Evolutionary conservation across 2,797 vertebrate species (phyloP), one percentile per base, ranked within the genome.

Genomic region (Cuniculus paca): DNA sequence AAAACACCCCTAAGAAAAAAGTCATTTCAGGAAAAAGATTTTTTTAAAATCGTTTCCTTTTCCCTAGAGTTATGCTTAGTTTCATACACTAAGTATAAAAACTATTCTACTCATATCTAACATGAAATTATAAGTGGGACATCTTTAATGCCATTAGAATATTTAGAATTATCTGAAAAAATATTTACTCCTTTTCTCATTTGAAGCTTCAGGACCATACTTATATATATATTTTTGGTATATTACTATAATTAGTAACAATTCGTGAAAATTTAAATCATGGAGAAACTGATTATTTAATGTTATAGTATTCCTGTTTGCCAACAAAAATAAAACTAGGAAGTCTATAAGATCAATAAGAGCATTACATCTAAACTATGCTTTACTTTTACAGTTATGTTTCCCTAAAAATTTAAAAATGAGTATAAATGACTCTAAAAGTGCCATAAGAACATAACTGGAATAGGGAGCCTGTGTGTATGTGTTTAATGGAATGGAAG

Each of bases 291-390:
- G 42, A 94, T 85, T 56, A 95, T 87, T 90, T 90, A 95, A 54
- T 77, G 26, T 65, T 80, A 65, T 70, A 90, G 79, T 80, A 95
- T 94, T 92, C 61, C 39, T 78, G n/a, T 82, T 90, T 87, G n/a
- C 28, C 86, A 80, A 91, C n/a, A 96, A 94, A 90, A 91, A 87
- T 87, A 45, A 95, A 95, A 90, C 45, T 86, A 68, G 90, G 45
- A 90, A 65, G 42, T 80, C 28, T 89, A 24, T 50, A 88, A 56
- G 34, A 68, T 56, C 70, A 97, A 63, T 68, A 52, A 54, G 42
- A 88, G 42, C 63, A 91, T 19, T 81, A 45, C 5, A 68, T 45
- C 68, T 90, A 96, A 85, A 81, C 36, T 80, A 74, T 63, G 26
- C 24, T 54, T 94, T 89, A 83, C 68, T 91, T 92, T 74, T 68